These are phyloP conservation scores for Hyles euphorbiae DNA, from an alignment of 1,140 invertebrate genomes.

Conservation along the genomic window DNA sequence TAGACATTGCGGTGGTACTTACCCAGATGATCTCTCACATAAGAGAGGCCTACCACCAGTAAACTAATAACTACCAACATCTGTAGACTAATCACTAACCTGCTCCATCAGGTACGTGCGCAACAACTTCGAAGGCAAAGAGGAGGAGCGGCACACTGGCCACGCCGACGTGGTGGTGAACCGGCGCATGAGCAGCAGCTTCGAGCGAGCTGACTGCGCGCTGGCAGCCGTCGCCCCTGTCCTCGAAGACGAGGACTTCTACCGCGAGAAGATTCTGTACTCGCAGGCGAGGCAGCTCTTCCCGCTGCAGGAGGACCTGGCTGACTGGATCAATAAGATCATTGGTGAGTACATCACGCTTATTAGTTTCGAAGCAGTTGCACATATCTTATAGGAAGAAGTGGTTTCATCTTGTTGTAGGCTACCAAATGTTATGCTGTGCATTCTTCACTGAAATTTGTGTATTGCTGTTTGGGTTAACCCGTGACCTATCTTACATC, in stretches of 20 bases:
- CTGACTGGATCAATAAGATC: constrained; percentile 91
- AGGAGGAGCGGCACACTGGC: constrained; percentile 47
- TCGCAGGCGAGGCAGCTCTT: constrained; percentile 87
- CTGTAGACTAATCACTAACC: not conserved
- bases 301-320: constrained; percentile 89
- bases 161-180: constrained; percentile 65
- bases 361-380: not conserved
- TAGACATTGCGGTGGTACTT: too few species aligned
- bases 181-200: constrained; percentile 70
- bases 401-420: too few species aligned
- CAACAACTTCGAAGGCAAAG: constrained; percentile 29
- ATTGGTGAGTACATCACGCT: constrained; percentile 78
- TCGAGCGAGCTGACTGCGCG: constrained; percentile 76
- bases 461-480: too few species aligned
- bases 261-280: constrained; percentile 84
- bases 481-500: too few species aligned
- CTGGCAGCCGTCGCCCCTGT: constrained; percentile 75
- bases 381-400: too few species aligned
- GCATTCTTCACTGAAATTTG: too few species aligned
- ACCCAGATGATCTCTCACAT: too few species aligned
- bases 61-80: too few species aligned
- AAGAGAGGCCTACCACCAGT: too few species aligned
- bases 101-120: constrained; percentile 3
- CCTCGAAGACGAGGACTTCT: constrained; percentile 83
- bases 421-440: too few species aligned